Base-by-base conservation (phyloP, 1,140 invertebrate genomes). In the Pectinophora gossypiella region DNA sequence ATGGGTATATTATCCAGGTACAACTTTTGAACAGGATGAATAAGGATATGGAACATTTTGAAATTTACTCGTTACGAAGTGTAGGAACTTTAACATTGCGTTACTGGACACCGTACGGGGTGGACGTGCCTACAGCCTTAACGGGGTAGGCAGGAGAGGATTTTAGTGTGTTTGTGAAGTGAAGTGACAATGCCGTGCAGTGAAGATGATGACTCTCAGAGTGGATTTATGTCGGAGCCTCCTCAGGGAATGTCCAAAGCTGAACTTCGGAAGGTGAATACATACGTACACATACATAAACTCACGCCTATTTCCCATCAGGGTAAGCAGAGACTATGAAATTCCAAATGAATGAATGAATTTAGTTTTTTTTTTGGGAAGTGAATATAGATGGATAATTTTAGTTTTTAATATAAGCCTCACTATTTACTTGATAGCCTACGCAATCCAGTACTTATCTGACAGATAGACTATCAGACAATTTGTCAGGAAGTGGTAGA, bases 141-240 rank as follows among this genome's bases (percentile, higher is more conserved):
- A 48, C 10, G 20, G n/a, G n/a, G n/a, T n/a, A 23, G 7, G 23
- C 35, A 36, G 23, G 45, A 59, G 49, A 18, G 52, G 27, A 27
- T 18, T 42, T 45, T 56, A 18, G 43, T 5, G n/a, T n/a, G n/a
- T n/a, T n/a, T n/a, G 56, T 59, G 53, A 50, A 51, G 43, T 53
- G 55, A 32, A 27, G 55, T 38, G 35, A 71, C 59, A 61, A 86
- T 86, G 81, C 81, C 77, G 68, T 83, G 71, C 59, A 86, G 83
- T 72, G 83, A 86, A 60, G 83, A 86, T 51, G 83, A 86, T 54
- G 83, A 86, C 44, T 82, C 81, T 19, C 83, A 86, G 61, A 76
- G 68, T 35, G 81, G 81, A 35, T 84, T 82, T 54, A 59, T 58
- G 0, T 68, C 67, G 19, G 82, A 85, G 52, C 47, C 76, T 1